Conservation (phyloP, 2,888 invertebrate species). For the Yponomeuta sedellus region DNA sequence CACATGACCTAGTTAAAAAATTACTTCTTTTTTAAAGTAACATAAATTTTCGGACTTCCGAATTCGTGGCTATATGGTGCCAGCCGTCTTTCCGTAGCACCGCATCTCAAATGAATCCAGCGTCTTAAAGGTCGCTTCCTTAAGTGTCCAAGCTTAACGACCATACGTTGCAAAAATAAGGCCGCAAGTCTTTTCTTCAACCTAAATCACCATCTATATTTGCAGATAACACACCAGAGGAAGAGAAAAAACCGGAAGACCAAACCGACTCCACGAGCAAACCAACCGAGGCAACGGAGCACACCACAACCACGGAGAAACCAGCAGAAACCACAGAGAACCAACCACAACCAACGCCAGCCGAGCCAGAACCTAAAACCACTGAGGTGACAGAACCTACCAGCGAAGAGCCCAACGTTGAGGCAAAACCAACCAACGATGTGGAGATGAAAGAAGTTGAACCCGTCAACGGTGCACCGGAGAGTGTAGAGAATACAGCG, state of each 20-base stretch:
- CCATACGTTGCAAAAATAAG: no score
- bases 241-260: background rate
- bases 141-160: no score
- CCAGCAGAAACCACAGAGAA: conserved; percentile 21
- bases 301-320: background rate
- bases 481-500: conserved; percentile 15
- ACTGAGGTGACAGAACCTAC: conserved; percentile 21
- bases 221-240: background rate
- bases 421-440: conserved; percentile 25
- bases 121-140: no score
- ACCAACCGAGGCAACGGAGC: background rate
- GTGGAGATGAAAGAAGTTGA: conserved; percentile 32
- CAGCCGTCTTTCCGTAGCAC: no score
- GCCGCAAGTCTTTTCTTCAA: background rate
- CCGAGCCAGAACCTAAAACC: conserved; percentile 21
- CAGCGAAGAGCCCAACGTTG: conserved; percentile 41
- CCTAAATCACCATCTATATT: background rate
- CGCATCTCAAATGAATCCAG: no score
- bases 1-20: no score
- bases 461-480: conserved; percentile 45
- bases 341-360: conserved; percentile 27
- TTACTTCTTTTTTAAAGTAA: no score
- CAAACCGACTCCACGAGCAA: background rate
- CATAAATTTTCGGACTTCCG: no score
- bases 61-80: no score